These are phyloP conservation scores for Lindbergichthys nudifrons DNA, from an alignment of 2,797 vertebrate species.

Conservation along the genomic window DNA sequence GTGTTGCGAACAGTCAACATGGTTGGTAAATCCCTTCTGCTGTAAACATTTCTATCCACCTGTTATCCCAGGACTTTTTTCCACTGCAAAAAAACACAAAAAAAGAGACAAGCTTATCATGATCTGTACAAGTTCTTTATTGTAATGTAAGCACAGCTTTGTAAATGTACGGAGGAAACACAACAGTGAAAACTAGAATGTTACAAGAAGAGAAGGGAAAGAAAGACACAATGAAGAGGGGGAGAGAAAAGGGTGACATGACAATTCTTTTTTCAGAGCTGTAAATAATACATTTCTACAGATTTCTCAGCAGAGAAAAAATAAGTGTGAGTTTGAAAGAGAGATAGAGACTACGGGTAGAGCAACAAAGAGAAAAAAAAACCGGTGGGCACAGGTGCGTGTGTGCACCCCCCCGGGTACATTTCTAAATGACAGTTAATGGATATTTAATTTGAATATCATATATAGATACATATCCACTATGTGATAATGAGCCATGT, in stretches of 20 bases:
- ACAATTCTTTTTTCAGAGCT: conserved; percentile 80
- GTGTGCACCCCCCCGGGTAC: conserved; percentile 50
- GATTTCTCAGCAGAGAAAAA: conserved; percentile 82
- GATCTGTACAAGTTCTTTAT: conserved; percentile 97
- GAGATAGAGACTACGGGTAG: conserved; percentile 73
- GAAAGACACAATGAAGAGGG: conserved; percentile 79
- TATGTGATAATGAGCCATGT: conserved; percentile 75
- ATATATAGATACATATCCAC: conserved; percentile 81
- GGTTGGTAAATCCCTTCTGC: too few relatives aligned
- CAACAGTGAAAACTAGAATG: conserved; percentile 91
- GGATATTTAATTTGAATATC: conserved; percentile 75
- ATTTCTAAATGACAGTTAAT: conserved; percentile 72
- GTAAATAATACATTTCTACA: conserved; percentile 96
- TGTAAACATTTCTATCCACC: not conserved
- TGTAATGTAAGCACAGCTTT: conserved; percentile 95
- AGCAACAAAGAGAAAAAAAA: conserved; percentile 65
- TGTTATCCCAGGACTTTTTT: not conserved
- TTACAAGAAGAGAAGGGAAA: conserved; percentile 82
- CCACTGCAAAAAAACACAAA: conserved; percentile 21
- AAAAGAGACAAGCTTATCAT: conserved; percentile 40
- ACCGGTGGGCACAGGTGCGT: conserved; percentile 67
- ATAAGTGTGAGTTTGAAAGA: conserved; percentile 35
- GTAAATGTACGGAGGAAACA: conserved; percentile 95
- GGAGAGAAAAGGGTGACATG: conserved; percentile 75
- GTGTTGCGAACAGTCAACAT: not conserved